phyloP scores from a whole-genome alignment of 2,797 vertebrate genomes.

The Lagodon rhomboides region DNA sequence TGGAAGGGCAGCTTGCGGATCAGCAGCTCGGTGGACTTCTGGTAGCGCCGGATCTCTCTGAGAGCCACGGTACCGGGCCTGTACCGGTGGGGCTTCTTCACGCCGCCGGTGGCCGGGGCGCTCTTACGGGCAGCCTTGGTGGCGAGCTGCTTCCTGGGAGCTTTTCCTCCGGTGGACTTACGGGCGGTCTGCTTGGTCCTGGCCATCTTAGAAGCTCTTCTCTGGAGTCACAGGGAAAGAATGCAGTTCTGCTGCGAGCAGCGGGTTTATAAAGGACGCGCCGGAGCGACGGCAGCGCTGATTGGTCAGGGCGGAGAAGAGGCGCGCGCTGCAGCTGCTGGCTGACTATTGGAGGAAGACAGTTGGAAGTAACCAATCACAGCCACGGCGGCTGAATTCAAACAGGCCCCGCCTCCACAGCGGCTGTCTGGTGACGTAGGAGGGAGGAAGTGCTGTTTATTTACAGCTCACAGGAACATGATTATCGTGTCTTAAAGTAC shows the following conservation, averaged over 20 bases:
- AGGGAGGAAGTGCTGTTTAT: too few relatives aligned
- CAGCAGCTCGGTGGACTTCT: background rate
- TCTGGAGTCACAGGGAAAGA: background rate
- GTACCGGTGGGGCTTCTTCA: background rate
- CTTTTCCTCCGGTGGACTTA: slow-evolving; percentile 1
- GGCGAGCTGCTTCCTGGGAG: background rate
- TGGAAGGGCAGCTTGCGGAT: background rate
- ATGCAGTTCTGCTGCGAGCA: fast-evolving
- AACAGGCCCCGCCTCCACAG: background rate
- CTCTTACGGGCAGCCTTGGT: background rate
- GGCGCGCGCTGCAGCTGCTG: background rate
- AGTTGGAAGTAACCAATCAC: background rate
- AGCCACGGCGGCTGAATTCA: background rate
- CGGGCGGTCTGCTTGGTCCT: slow-evolving; percentile 4
- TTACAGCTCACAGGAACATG: too few relatives aligned
- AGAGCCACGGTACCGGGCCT: background rate
- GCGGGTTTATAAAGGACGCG: background rate
- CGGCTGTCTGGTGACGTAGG: too few relatives aligned
- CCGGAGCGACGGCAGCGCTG: background rate
- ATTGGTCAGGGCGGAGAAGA: background rate
- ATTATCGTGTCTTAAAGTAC: too few relatives aligned
- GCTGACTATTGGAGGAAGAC: background rate
- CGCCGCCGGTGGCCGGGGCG: background rate
- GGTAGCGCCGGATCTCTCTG: slow-evolving; percentile 4
- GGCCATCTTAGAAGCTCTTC: background rate